Base-by-base conservation (phyloP, 2,797 vertebrate genomes). In the Gephyroberyx darwinii region DNA sequence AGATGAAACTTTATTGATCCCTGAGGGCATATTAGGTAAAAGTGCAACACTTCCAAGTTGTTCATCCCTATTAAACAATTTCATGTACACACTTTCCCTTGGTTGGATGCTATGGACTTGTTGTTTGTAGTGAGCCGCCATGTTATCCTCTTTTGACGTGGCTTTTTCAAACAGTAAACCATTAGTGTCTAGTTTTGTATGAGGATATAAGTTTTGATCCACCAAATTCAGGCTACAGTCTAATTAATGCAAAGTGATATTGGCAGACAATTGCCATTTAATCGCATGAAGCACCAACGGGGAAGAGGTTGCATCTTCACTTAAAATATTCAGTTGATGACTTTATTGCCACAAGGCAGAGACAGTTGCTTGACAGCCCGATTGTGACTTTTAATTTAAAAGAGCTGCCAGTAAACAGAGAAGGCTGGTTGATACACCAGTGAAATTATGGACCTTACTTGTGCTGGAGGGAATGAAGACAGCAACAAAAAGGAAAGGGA, bases 371-470 rank as follows among this genome's bases (percentile, higher is more conserved):
- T 86, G 84, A 89, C 87, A 91, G 81, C 76, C 85, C 83, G 89
- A 92, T 92, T 90, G 90, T 85, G 84, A 92, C 81, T 92, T 92
- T 93, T 91, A 92, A 92, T 92, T 92, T 84, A 90, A 92, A 89
- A 87, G 78, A 77, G 81, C 60, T 89, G 84, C 79, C 75, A 82
- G 84, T 90, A 92, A 93, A 92, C 81, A 86, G 84, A 80, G 71
- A 81, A 72, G 71, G 74, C 82, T 84, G 56, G 17, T n/a, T 82
- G 79, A 88, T 85, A 86, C 75, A 71, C 75, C 75, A 80, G 66
- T 62, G 73, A 82, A 92, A 90, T 88, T 60, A 88, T 80, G 85
- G 88, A 82, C 86, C 82, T 78, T 51, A 71, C 69, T 1, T 31
- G 7, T 74, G 86, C 87, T 89, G 62, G 45, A 86, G 88, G 89